Evolutionary conservation across 2,888 invertebrate genomes (phyloP).

Genomic region (Clostera curtula): DNA sequence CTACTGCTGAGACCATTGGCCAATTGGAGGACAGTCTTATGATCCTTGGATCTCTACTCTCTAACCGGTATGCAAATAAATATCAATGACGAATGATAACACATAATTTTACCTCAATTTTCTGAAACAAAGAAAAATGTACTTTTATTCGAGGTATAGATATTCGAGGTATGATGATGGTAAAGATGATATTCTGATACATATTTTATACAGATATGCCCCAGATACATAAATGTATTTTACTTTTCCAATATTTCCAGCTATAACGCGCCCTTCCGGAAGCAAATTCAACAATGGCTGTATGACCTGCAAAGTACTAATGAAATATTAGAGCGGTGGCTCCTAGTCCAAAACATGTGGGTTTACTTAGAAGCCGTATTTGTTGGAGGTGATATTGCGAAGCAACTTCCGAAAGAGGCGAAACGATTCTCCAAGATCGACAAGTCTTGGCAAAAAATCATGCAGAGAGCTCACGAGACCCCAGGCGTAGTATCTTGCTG

Average conservation of each 20-base stretch:
- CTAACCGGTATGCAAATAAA: slow-evolving; percentile 79
- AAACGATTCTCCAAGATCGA: slow-evolving; percentile 97
- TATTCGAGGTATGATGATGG: too few relatives aligned
- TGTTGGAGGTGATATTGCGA: slow-evolving; percentile 99
- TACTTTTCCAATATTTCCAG: slow-evolving; percentile 50
- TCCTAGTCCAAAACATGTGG: slow-evolving; percentile 98
- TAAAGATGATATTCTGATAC: too few relatives aligned
- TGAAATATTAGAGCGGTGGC: slow-evolving; percentile 96
- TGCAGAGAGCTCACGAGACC: slow-evolving; percentile 97
- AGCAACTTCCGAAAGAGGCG: slow-evolving; percentile 95
- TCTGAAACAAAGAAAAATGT: too few relatives aligned
- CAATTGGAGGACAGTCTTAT: slow-evolving; percentile 97
- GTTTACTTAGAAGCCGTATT: slow-evolving; percentile 98
- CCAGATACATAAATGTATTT: not conserved
- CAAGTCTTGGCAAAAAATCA: slow-evolving; percentile 98
- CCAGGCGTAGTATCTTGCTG: slow-evolving; percentile 97
- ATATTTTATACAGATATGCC: too few relatives aligned
- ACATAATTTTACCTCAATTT: not conserved
- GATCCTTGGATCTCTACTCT: slow-evolving; percentile 94
- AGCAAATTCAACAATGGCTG: slow-evolving; percentile 97
- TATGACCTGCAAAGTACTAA: slow-evolving; percentile 95
- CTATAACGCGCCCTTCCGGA: slow-evolving; percentile 97
- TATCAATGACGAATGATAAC: not conserved
- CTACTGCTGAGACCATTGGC: slow-evolving; percentile 95
- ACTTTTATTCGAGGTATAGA: too few relatives aligned